A percentile compares a stretch with the other conserved stretches of the same genome.
phyloP scores from a whole-genome alignment of 2,113 vertebrate genomes.

The Archilochus colubris region DNA sequence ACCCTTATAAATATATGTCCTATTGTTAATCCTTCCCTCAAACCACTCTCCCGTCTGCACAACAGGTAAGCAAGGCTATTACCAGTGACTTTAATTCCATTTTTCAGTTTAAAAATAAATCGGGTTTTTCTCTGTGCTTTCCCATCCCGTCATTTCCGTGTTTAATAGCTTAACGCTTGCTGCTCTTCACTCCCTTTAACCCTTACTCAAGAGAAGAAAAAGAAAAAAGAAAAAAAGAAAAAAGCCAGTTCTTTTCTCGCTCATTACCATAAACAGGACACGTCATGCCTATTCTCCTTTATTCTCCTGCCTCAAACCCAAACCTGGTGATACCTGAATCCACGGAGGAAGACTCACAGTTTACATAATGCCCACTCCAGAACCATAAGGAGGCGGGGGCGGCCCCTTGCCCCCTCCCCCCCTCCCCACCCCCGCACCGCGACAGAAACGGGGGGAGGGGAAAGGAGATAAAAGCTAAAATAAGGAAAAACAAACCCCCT shows the following conservation, averaged over 20 bases:
- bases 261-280: conserved; percentile 64
- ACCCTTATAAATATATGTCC: not conserved
- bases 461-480: conserved; percentile 16
- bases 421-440: not conserved
- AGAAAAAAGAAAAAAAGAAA: not conserved
- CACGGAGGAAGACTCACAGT: not conserved
- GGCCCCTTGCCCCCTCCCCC: not conserved
- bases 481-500: not conserved
- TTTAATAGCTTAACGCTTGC: conserved; percentile 21
- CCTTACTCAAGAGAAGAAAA: conserved; percentile 20
- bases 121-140: not conserved
- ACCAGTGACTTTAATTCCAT: not conserved
- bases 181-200: conserved; percentile 55
- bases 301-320: conserved; percentile 48
- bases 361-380: conserved; percentile 41
- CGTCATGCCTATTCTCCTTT: conserved; percentile 52
- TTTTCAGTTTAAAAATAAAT: conserved; percentile 53
- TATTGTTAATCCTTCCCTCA: not conserved
- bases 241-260: conserved; percentile 39
- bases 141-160: conserved; percentile 49
- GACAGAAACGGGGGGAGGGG: not conserved
- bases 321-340: conserved; percentile 45
- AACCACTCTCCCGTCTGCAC: not conserved
- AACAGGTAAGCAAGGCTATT: not conserved
- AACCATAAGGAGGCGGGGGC: not conserved